phyloP scores from a whole-genome alignment of 2,113 vertebrate species.

The Phocoena sinus region DNA sequence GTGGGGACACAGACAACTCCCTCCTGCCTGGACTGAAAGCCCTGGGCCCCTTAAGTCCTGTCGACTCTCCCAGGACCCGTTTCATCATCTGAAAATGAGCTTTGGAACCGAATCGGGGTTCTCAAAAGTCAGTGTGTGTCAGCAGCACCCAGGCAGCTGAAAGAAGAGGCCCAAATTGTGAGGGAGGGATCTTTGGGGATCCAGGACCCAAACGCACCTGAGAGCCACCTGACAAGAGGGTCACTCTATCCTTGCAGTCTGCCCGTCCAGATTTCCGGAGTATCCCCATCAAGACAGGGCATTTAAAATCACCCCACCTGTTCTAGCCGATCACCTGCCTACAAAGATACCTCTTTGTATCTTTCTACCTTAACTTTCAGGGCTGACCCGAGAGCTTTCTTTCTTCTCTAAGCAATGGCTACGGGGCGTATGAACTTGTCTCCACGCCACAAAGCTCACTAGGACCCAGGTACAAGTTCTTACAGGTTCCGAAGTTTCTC shows the following conservation, averaged over 20 bases:
- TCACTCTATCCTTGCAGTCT: accelerated
- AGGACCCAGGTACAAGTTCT: background rate
- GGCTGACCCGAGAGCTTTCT: background rate
- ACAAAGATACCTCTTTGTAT: accelerated
- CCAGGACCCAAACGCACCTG: background rate
- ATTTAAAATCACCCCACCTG: background rate
- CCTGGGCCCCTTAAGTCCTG: background rate
- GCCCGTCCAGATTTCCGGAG: background rate
- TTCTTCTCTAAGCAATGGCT: background rate
- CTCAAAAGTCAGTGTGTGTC: accelerated
- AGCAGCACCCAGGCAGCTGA: background rate
- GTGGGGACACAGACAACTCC: too few species aligned
- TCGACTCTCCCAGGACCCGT: accelerated
- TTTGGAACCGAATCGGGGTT: too few species aligned
- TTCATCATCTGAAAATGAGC: background rate
- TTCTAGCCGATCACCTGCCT: background rate
- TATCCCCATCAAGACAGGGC: background rate
- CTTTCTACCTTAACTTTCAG: background rate
- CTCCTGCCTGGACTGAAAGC: too few species aligned
- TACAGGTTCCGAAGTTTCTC: accelerated
- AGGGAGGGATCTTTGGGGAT: too few species aligned
- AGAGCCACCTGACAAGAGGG: accelerated
- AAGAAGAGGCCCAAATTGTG: accelerated
- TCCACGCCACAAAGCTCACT: too few species aligned
- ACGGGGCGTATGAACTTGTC: accelerated